phyloP scores from a whole-genome alignment of 2,888 invertebrate genomes.

The Xestia ashworthii region DNA sequence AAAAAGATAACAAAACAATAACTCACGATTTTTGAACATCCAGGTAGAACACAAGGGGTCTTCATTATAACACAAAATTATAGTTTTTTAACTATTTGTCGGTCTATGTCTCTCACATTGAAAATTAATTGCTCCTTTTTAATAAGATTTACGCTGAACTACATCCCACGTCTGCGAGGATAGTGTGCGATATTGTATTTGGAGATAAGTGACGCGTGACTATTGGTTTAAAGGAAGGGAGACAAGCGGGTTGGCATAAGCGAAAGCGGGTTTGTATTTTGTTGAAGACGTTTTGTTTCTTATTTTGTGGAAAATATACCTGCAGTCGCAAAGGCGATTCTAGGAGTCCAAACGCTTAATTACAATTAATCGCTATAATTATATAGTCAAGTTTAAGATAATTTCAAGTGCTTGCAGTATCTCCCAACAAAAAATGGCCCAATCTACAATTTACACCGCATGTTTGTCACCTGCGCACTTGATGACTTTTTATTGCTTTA shows the following conservation, averaged over 20 bases:
- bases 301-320: background rate
- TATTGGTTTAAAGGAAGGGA: slow-evolving; percentile 61
- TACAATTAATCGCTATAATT: no score
- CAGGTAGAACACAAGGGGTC: slow-evolving; percentile 81
- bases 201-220: slow-evolving; percentile 76
- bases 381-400: no score
- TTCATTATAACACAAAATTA: slow-evolving; percentile 73
- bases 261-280: slow-evolving; percentile 17
- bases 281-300: no score
- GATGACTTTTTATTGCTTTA: background rate
- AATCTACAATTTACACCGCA: background rate
- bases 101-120: slow-evolving; percentile 15
- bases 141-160: slow-evolving; percentile 68
- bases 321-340: no score
- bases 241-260: slow-evolving; percentile 41
- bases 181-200: slow-evolving; percentile 68
- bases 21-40: slow-evolving; percentile 83
- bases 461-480: background rate
- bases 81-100: slow-evolving; percentile 1
- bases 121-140: slow-evolving; percentile 64
- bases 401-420: no score
- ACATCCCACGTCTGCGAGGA: slow-evolving; percentile 63
- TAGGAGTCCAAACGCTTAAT: no score
- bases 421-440: background rate
- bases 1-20: slow-evolving; percentile 51